phyloP scores from a whole-genome alignment of 1,140 invertebrate genomes.

The Paraescarpia echinospica region DNA sequence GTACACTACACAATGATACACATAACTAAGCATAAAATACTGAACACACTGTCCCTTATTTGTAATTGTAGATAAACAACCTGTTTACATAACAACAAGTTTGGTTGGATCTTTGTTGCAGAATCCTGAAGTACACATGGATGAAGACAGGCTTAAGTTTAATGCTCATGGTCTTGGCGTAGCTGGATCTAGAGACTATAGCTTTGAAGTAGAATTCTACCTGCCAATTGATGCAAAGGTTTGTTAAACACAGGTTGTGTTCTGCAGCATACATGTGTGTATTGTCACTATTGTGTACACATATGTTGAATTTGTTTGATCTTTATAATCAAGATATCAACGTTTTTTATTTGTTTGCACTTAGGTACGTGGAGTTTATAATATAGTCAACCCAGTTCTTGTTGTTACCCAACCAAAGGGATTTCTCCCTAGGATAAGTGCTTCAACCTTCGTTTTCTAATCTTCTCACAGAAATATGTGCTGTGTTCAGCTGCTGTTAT shows the following conservation, averaged over 20 bases:
- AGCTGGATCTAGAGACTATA: conserved; percentile 64
- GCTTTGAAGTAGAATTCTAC: conserved; percentile 74
- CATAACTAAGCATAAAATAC: no score
- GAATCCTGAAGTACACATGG: conserved; percentile 55
- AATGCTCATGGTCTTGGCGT: conserved; percentile 52
- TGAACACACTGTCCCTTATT: no score
- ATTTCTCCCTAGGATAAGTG: not conserved
- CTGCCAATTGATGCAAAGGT: conserved; percentile 71
- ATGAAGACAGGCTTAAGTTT: conserved; percentile 50
- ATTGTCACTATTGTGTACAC: not conserved
- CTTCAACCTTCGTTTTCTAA: not conserved
- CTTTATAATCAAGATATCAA: not conserved
- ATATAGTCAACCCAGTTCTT: not conserved
- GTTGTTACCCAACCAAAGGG: not conserved
- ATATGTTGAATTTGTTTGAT: not conserved
- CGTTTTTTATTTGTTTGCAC: not conserved
- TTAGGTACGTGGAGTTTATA: not conserved
- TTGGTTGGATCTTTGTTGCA: not conserved
- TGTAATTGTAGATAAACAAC: no score
- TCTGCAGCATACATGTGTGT: not conserved
- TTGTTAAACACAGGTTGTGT: conserved; percentile 34
- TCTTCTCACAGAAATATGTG: not conserved
- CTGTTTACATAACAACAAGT: not conserved
- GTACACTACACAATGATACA: no score
- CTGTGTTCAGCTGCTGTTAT: not conserved